Evolutionary conservation across 2,888 invertebrate genomes (phyloP), one percentile per base, ranked within the genome.

Genomic region (Habrosyne pyritoides): DNA sequence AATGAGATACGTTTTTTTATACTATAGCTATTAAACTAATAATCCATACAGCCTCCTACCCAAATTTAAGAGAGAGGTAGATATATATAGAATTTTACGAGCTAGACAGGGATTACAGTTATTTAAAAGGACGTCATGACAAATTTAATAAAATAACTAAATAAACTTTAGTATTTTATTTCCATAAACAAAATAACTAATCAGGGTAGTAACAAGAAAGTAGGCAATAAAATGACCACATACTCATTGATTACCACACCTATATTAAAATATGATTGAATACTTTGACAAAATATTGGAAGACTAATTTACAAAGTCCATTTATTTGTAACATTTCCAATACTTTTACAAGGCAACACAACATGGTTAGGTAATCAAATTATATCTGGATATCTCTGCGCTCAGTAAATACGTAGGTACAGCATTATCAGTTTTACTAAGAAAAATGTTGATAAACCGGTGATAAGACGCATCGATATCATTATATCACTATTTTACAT

Each of bases 291-390:
- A 1, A 18, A 42, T 42, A 6, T 18, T 42, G 14, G 8, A 7
- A 14, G 18, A 42, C 42, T 18, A 42, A 42, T 42, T 42, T 42
- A 42, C 1, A 42, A 42, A 18, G 42, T 2, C 33, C 42, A 0
- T 42, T 42, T 18, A 42, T 8, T 42, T 18, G 42, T 4, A 42
- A 18, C 18, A 18, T 42, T 36, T 42, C 8, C 42, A 42, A 42
- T 42, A 42, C 42, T 42, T 42, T 42, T 42, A 42, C 42, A 18
- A 42, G 42, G 42, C 42, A 42, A 42, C 42, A 42, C 42, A 42
- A 18, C 14, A 42, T 8, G 42, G 42, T 42, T 42, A 42, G 14
- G 14, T 42, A 42, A 42, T 18, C 42, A 18, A 18, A 42, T 42
- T 42, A 42, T 42, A 18, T 42, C 36, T 36, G 12, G 5, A 14